Conservation (phyloP, 1,140 invertebrate species). For the Drusus annulatus region DNA sequence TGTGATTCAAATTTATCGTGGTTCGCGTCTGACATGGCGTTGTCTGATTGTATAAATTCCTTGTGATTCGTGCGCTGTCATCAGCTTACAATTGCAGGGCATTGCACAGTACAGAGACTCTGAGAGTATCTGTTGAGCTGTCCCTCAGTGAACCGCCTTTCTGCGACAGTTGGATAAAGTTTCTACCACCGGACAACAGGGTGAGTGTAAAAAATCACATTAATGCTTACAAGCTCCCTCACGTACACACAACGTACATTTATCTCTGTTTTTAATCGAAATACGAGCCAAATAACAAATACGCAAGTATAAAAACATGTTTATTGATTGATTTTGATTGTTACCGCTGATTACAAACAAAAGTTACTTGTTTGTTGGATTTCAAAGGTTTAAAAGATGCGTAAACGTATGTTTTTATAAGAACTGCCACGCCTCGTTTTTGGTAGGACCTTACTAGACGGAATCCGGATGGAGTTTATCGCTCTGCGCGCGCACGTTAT, state of each 20-base stretch:
- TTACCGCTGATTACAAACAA: too few species aligned
- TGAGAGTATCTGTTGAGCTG: background rate
- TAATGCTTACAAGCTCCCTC: too few species aligned
- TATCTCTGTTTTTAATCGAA: too few species aligned
- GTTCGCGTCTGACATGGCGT: background rate
- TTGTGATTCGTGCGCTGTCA: constrained; percentile 20
- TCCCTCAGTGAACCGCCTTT: background rate
- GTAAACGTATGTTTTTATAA: constrained; percentile 4
- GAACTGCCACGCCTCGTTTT: constrained; percentile 27
- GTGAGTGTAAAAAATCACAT: too few species aligned
- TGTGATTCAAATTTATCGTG: constrained; percentile 7
- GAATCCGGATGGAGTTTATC: constrained; percentile 21
- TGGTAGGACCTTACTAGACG: background rate
- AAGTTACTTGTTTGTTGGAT: background rate
- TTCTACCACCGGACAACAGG: too few species aligned
- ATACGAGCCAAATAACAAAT: too few species aligned
- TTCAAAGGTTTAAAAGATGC: background rate
- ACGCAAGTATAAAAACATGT: too few species aligned
- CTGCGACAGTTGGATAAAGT: too few species aligned
- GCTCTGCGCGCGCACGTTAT: constrained; percentile 24
- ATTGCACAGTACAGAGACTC: background rate
- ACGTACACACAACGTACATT: too few species aligned
- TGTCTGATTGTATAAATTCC: background rate
- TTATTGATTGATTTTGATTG: too few species aligned
- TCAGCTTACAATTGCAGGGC: constrained; percentile 3